A percentile compares a stretch with the other conserved stretches of the same genome.
Conservation (phyloP, 2,888 invertebrate genomes). For the Eupithecia pulchellata region DNA sequence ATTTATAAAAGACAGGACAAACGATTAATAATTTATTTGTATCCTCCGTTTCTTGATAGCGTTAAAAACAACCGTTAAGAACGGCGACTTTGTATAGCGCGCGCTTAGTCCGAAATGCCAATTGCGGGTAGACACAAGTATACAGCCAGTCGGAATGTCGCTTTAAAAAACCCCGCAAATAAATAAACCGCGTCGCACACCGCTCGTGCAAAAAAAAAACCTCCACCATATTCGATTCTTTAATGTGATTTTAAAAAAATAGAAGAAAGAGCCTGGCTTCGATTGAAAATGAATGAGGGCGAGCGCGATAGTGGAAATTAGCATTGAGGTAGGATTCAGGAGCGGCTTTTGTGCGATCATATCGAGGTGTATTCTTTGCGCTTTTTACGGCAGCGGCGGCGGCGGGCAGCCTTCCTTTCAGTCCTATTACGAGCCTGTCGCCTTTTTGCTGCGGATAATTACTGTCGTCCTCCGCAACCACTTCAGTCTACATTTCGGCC, state of each 20-base stretch:
- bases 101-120: constrained; percentile 84
- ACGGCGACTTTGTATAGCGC: constrained; percentile 83
- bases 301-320: constrained; percentile 86
- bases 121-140: constrained; percentile 85
- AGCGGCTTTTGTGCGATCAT: constrained; percentile 86
- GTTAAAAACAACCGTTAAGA: constrained; percentile 86
- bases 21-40: constrained; percentile 86
- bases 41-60: constrained; percentile 82
- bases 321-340: constrained; percentile 84
- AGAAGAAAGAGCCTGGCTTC: constrained; percentile 80
- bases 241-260: constrained; percentile 84
- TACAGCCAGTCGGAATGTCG: constrained; percentile 85
- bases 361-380: constrained; percentile 86
- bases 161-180: constrained; percentile 84
- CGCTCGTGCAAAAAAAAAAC: constrained; percentile 79
- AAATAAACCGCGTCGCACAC: constrained; percentile 85
- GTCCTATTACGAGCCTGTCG: constrained; percentile 78
- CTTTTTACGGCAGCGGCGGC: constrained; percentile 77
- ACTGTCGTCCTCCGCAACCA: constrained; percentile 65
- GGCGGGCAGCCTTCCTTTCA: constrained; percentile 72
- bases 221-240: constrained; percentile 84
- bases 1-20: constrained; percentile 86
- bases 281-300: constrained; percentile 86
- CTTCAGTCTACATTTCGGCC: constrained; percentile 49
- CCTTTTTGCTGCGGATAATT: constrained; percentile 81